Conservation (phyloP, 2,797 vertebrate species). For the Rhabdophis nuchalis region DNA sequence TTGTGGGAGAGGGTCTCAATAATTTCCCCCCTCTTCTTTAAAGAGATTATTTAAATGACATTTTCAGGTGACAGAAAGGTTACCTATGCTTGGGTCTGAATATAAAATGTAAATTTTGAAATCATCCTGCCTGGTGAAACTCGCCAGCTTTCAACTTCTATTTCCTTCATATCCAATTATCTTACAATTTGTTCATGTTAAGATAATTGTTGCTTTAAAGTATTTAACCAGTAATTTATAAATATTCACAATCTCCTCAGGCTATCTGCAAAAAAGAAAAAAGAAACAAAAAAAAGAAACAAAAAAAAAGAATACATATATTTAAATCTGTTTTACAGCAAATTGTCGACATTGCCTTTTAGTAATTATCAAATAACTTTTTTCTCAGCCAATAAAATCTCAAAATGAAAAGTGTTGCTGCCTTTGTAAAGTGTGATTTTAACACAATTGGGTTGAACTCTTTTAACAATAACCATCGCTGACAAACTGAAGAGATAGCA, state of each 20-base stretch:
- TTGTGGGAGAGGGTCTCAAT: background rate
- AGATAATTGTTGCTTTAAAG: background rate
- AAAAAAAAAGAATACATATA: background rate
- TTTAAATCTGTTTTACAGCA: slow-evolving; percentile 1
- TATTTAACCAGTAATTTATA: slow-evolving; percentile 1
- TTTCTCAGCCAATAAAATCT: background rate
- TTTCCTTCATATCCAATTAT: background rate
- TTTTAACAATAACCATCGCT: background rate
- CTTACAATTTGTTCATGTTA: background rate
- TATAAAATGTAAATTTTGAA: background rate
- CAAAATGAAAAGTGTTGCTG: background rate
- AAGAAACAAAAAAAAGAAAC: background rate
- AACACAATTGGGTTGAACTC: background rate
- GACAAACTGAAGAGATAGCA: background rate
- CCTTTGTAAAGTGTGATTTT: background rate
- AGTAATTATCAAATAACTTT: background rate
- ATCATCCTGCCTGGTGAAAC: background rate
- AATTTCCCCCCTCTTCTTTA: background rate
- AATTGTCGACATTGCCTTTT: background rate
- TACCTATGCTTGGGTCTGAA: background rate
- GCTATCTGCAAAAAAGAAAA: background rate
- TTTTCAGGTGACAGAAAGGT: background rate
- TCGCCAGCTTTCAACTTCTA: background rate
- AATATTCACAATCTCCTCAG: background rate
- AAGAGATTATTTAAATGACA: background rate